These are phyloP conservation scores for Glareola pratincola DNA, from an alignment of 2,113 vertebrate genomes.

Conservation along the genomic window DNA sequence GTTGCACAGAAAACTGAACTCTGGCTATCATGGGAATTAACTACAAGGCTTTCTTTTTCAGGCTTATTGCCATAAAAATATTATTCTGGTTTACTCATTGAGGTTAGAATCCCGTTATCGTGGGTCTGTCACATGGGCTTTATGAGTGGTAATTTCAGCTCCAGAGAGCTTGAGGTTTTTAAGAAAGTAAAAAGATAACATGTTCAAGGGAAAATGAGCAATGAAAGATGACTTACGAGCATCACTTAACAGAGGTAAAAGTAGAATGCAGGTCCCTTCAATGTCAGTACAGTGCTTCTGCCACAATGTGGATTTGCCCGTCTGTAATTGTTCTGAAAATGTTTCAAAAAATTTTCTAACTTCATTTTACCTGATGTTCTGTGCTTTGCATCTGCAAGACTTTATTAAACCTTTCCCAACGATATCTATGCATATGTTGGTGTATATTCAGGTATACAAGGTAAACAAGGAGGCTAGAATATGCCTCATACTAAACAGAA, in stretches of 20 bases:
- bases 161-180: not conserved
- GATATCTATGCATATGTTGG: accelerated
- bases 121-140: not conserved
- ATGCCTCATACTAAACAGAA: not conserved
- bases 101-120: not conserved
- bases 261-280: not conserved
- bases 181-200: not conserved
- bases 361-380: not conserved
- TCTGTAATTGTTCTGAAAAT: not conserved
- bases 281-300: not conserved
- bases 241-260: not conserved
- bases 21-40: not conserved
- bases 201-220: not conserved
- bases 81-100: not conserved
- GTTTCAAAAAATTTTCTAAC: not conserved
- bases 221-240: not conserved
- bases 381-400: not conserved
- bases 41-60: not conserved
- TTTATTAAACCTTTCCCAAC: not conserved
- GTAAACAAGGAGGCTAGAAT: not conserved
- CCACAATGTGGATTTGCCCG: not conserved
- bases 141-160: not conserved
- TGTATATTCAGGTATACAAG: not conserved
- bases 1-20: not conserved
- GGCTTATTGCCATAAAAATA: not conserved